Evolutionary conservation across 2,888 invertebrate species (phyloP), one percentile per base, ranked within the genome.

Genomic region (Amphipoea oculea): DNA sequence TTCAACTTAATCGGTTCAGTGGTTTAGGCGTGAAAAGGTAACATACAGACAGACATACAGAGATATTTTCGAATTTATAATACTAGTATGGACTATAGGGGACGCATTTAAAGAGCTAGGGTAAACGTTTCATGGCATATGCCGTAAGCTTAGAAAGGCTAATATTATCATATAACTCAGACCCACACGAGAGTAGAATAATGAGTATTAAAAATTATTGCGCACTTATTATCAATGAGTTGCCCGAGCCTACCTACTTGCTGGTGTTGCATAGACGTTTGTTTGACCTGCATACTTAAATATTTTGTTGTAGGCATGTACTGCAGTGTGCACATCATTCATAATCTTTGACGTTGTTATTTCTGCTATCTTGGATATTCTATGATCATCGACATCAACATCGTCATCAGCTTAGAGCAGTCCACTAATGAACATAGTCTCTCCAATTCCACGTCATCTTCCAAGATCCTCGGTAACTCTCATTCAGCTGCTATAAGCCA

Each of bases 281-380:
- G 48, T 73, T 51, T 60, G 82, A 84, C 63, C 51, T 73, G 85
- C 85, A 82, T 82, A 80, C 82, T 79, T 65, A 84, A 84, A 80
- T 79, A 42, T 65, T 79, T 57, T 57, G 12, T 7, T 66, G 67
- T 40, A 23, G 29, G 42, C 36, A 36, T 36, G 6, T 67, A n/a
- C 40, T 36, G 65, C 4, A 51, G 5, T 54, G 60, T 62, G 42
- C 7, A 51, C 29, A 51, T 77, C 14, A 67, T 60, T 67, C 12
- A 40, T 60, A 29, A 6, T 23, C 17, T 6, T 23, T 36, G 11
- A 23, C 4, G 11, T 57, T 45, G 4, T 12, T 70, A 17, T 70
- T 48, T 57, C 23, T 7, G 51, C 9, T 5, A 17, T 51, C 9
- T 72, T 0, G 7, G 20, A 0, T 51, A 42, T 65, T n/a, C 9